Percentiles rank a stretch among this genome's conserved stretches.
These are phyloP conservation scores for Drosophila picticornis DNA, from an alignment of 2,888 invertebrate species.

Conservation along the genomic window DNA sequence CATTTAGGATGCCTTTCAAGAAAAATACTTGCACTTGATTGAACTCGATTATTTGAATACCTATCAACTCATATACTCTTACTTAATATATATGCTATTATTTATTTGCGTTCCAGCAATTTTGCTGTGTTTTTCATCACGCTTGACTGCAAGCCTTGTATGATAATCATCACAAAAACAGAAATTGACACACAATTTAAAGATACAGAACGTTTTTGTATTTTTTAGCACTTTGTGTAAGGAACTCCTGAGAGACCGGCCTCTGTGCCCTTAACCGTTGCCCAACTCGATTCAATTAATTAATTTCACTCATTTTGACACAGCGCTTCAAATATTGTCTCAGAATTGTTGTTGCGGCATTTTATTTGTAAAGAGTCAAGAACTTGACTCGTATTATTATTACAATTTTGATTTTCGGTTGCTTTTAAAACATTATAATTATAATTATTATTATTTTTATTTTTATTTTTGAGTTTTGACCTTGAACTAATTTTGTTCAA, in stretches of 20 bases:
- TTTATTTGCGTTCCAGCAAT: conserved; percentile 40
- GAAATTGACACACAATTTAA: conserved; percentile 30
- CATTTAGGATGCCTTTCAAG: conserved; percentile 10
- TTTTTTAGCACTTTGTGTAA: background rate
- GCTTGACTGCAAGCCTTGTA: conserved; percentile 32
- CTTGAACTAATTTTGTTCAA: conserved; percentile 66
- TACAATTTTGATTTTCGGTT: conserved; percentile 44
- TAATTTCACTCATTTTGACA: conserved; percentile 39
- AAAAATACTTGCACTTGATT: conserved; percentile 13
- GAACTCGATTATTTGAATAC: conserved; percentile 30
- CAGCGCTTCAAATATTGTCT: conserved; percentile 1
- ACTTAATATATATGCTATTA: conserved; percentile 29
- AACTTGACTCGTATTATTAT: conserved; percentile 17
- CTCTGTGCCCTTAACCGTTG: background rate
- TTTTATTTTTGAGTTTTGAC: conserved; percentile 46
- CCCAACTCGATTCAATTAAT: conserved; percentile 43
- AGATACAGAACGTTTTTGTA: conserved; percentile 6
- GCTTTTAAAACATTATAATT: conserved; percentile 35
- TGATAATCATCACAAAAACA: conserved; percentile 48
- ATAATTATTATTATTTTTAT: conserved; percentile 46
- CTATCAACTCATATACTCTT: background rate
- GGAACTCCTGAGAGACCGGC: conserved; percentile 2
- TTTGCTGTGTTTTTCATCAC: conserved; percentile 32
- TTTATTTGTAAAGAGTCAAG: background rate
- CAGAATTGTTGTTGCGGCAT: background rate